Conservation (phyloP, 2,113 vertebrate genomes). For the Sus scrofa region DNA sequence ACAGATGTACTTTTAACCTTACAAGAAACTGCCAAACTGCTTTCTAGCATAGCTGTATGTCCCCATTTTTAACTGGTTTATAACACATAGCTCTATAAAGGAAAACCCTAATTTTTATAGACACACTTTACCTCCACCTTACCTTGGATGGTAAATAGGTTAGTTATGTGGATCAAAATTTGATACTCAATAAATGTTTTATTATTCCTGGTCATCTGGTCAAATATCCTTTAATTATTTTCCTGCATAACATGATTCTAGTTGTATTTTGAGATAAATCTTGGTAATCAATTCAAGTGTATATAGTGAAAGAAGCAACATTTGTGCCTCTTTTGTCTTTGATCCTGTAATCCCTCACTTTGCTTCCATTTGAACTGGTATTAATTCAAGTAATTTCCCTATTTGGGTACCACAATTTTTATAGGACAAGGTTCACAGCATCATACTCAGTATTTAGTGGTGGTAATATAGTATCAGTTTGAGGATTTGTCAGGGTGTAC, state of each 20-base stretch:
- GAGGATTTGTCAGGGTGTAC: not conserved
- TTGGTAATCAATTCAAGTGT: not conserved
- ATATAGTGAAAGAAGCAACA: not conserved
- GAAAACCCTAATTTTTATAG: not conserved
- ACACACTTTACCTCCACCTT: not conserved
- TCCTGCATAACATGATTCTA: not conserved
- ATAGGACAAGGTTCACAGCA: not conserved
- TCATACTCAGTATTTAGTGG: not conserved
- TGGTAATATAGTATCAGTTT: not conserved
- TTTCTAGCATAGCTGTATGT: not conserved
- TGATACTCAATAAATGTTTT: not conserved
- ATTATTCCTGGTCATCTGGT: not conserved
- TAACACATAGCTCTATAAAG: not conserved
- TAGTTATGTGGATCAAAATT: not conserved
- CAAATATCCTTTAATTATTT: not conserved
- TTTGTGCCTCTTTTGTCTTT: not conserved
- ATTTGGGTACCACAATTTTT: not conserved
- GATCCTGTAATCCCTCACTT: not conserved
- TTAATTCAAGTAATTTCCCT: not conserved
- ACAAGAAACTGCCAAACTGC: not conserved
- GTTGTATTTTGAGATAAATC: not conserved
- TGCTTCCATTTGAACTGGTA: not conserved
- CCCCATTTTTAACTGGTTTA: not conserved
- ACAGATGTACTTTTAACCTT: not conserved
- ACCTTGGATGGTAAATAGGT: not conserved